Conservation (phyloP, 2,113 vertebrate species). For the Halcyon malimbica region DNA sequence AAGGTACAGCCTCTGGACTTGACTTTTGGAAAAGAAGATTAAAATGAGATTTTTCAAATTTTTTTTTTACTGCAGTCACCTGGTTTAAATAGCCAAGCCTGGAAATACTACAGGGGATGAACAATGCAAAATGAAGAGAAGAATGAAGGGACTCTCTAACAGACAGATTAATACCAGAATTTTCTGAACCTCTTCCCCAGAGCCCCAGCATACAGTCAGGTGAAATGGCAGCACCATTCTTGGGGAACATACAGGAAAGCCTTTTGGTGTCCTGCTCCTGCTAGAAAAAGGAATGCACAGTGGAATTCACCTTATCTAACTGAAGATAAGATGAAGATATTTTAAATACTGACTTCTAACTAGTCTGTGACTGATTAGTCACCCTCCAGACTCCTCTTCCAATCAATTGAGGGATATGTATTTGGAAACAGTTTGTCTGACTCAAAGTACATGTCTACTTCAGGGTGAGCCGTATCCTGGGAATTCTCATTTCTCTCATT, state of each 20-base stretch:
- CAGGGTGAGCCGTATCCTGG: neutral
- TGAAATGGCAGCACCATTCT: neutral
- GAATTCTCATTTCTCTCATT: conserved; percentile 11
- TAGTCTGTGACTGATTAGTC: neutral
- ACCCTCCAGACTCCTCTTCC: neutral
- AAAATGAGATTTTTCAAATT: neutral
- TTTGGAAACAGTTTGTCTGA: conserved; percentile 2
- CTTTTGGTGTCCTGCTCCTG: neutral
- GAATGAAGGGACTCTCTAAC: neutral
- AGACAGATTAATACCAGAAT: neutral
- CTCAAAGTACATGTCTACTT: neutral
- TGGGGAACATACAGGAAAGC: neutral
- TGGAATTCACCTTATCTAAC: neutral
- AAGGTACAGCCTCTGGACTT: neutral
- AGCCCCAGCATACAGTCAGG: neutral
- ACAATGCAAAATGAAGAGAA: neutral
- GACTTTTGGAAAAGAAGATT: neutral
- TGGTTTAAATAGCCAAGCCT: neutral
- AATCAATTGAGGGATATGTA: neutral
- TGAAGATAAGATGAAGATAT: neutral
- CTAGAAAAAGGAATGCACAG: neutral
- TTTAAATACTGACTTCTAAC: neutral
- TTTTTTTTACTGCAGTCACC: neutral
- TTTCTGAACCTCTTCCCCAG: neutral
- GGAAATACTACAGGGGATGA: neutral